Conservation (phyloP, 1,140 invertebrate genomes). For the Brachionus paranguensis region DNA sequence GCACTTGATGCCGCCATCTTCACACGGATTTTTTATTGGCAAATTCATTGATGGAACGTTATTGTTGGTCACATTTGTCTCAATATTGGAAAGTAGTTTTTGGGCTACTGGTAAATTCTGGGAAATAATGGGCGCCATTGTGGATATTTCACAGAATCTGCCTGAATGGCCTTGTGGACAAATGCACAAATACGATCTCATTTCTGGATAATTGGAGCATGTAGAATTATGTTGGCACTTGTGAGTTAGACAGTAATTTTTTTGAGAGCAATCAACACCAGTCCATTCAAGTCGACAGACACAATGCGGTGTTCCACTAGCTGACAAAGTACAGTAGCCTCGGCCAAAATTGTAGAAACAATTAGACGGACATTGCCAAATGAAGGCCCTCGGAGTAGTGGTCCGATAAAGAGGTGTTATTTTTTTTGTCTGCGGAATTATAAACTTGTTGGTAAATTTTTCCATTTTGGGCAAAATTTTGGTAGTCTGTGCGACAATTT, state of each 20-base stretch:
- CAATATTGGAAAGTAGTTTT: background rate
- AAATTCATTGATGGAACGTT: background rate
- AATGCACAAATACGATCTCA: constrained; percentile 23
- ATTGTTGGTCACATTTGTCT: background rate
- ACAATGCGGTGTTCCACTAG: constrained; percentile 24
- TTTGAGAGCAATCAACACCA: constrained; percentile 34
- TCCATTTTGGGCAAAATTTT: background rate
- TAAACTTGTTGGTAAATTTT: background rate
- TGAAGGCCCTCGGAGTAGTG: background rate
- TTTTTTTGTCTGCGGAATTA: background rate
- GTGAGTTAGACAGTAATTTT: constrained; percentile 32
- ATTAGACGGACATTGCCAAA: constrained; percentile 39
- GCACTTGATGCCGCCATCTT: background rate
- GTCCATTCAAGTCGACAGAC: constrained; percentile 30
- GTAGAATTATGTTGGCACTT: constrained; percentile 22
- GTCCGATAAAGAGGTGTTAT: background rate
- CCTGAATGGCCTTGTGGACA: constrained; percentile 30
- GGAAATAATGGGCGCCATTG: background rate
- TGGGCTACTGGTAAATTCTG: background rate
- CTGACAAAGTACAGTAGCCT: constrained; percentile 18
- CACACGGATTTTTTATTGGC: constrained; percentile 14
- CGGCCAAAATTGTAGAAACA: constrained; percentile 32
- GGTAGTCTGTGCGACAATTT: background rate
- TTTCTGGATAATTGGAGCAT: constrained; percentile 34
- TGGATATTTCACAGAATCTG: constrained; percentile 22